Evolutionary conservation across 2,888 invertebrate genomes (phyloP).

Genomic region (Trimorus sp.): DNA sequence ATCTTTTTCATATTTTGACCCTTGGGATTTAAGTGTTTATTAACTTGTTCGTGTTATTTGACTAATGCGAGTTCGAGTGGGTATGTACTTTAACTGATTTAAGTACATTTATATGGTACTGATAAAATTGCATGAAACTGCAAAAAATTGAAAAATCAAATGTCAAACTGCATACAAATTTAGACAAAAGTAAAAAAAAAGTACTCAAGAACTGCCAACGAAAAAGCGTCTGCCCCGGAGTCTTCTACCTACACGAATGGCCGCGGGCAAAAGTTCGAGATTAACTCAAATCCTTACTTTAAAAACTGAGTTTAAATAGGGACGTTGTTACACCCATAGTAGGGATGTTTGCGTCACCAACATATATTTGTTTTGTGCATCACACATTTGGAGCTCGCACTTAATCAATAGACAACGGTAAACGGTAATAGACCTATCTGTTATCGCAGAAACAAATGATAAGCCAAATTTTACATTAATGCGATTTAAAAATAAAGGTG

Average conservation of each 20-base stretch:
- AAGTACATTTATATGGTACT: too few species aligned
- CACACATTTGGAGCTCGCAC: slow-evolving; percentile 15
- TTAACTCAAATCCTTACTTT: slow-evolving; percentile 33
- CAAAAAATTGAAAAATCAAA: too few species aligned
- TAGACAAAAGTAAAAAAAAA: neutral
- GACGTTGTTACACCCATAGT: slow-evolving; percentile 29
- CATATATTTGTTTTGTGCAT: slow-evolving; percentile 32
- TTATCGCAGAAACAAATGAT: too few species aligned
- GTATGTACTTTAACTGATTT: too few species aligned
- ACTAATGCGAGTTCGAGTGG: too few species aligned
- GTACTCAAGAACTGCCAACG: neutral
- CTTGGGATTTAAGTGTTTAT: neutral
- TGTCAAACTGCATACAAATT: too few species aligned
- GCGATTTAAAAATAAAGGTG: too few species aligned
- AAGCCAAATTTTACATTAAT: too few species aligned
- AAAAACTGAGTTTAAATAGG: slow-evolving; percentile 44
- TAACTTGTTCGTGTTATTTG: too few species aligned
- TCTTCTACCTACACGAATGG: slow-evolving; percentile 16
- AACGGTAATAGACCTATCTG: too few species aligned
- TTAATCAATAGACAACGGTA: slow-evolving; percentile 5
- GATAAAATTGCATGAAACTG: too few species aligned
- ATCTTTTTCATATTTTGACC: neutral
- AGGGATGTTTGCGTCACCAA: slow-evolving; percentile 41
- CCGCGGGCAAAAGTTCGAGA: slow-evolving; percentile 31
- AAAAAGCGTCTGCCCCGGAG: neutral